Evolutionary conservation across 2,888 invertebrate species (phyloP).

Genomic region (Adelognathus sp.): DNA sequence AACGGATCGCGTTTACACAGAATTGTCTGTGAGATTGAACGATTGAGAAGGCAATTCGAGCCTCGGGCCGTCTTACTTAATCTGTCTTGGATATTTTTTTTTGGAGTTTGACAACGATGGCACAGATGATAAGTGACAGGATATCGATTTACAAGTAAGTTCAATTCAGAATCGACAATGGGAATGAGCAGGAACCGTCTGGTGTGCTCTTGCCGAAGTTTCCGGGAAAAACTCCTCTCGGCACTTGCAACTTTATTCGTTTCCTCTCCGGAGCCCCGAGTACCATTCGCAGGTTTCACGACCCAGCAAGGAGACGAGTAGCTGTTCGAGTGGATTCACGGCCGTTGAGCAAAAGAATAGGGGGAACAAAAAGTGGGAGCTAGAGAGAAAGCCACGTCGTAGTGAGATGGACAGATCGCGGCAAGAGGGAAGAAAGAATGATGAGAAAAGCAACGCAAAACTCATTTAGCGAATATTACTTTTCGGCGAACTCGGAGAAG

Average conservation of each 20-base stretch:
- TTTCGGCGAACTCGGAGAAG: conserved; percentile 41
- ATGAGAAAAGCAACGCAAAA: conserved; percentile 41
- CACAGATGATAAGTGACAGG: conserved; percentile 39
- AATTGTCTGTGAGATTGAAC: neutral
- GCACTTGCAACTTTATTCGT: conserved; percentile 56
- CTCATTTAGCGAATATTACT: conserved; percentile 54
- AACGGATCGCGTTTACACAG: neutral
- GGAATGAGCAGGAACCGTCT: conserved; percentile 30
- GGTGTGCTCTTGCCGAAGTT: conserved; percentile 22
- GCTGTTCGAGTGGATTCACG: conserved; percentile 50
- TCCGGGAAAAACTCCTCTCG: conserved; percentile 41
- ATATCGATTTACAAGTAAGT: conserved; percentile 48
- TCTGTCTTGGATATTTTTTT: conserved; percentile 20
- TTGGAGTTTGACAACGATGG: neutral
- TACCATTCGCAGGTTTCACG: conserved; percentile 53
- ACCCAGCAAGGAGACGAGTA: conserved; percentile 44
- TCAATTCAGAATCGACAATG: conserved; percentile 26
- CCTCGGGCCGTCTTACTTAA: conserved; percentile 1
- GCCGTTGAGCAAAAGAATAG: conserved; percentile 25
- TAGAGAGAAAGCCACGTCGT: conserved; percentile 24
- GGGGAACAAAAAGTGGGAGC: neutral
- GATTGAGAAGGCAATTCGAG: neutral
- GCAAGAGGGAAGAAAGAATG: neutral
- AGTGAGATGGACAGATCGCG: conserved; percentile 2
- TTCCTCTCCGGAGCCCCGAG: conserved; percentile 35